These are phyloP conservation scores for Rhinichthys osculus DNA, from an alignment of 2,797 vertebrate species.

Conservation along the genomic window DNA sequence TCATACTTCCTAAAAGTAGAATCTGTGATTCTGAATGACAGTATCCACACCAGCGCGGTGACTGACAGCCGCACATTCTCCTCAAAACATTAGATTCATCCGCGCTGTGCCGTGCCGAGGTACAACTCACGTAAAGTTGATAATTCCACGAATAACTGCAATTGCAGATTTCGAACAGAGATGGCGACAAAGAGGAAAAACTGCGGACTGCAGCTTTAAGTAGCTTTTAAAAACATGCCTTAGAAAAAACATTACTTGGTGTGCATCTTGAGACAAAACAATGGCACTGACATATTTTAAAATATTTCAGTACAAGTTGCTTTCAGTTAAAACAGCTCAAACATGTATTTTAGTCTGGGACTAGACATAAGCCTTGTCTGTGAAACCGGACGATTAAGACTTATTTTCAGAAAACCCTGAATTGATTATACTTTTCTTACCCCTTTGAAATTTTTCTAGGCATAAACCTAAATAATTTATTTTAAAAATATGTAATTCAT, in stretches of 20 bases:
- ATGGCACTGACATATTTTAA: not conserved
- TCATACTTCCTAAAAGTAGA: too few species aligned
- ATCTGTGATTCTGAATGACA: too few species aligned
- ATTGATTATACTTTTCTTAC: not conserved
- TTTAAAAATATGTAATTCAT: not conserved
- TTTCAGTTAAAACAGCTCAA: not conserved
- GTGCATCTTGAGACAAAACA: not conserved
- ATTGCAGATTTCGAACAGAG: too few species aligned
- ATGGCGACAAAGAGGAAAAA: too few species aligned
- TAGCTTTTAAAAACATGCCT: not conserved
- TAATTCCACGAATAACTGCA: too few species aligned
- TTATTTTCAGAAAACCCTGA: not conserved
- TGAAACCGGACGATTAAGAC: not conserved
- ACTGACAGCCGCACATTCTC: too few species aligned
- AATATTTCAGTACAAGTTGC: not conserved
- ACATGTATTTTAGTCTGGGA: too few species aligned
- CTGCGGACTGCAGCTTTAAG: not conserved
- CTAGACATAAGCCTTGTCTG: too few species aligned
- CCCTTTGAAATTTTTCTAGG: not conserved
- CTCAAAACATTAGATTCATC: too few species aligned
- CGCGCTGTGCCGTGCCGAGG: too few species aligned
- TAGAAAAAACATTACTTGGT: not conserved
- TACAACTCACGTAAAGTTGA: too few species aligned
- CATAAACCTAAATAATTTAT: not conserved
- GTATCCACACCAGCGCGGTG: too few species aligned